Evolutionary conservation across 1,140 invertebrate species (phyloP).

Genomic region (Drosophila rhopaloa): DNA sequence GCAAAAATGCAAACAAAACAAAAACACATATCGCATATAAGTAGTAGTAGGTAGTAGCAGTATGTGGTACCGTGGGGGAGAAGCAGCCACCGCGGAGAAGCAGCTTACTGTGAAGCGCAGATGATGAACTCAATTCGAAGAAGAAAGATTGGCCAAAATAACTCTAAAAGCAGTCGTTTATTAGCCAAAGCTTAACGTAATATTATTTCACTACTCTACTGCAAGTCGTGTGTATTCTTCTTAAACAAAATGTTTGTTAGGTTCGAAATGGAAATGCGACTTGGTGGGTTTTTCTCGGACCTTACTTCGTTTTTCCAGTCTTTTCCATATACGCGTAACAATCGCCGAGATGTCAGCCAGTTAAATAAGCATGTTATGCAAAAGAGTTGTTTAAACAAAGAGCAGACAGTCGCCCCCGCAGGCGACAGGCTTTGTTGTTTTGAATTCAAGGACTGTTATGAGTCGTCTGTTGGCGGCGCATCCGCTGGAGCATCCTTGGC

Average conservation of each 20-base stretch:
- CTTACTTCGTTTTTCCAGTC: neutral
- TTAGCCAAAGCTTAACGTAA: neutral
- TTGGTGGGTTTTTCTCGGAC: too few relatives aligned
- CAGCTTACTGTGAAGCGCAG: conserved; percentile 19
- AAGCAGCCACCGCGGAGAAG: conserved; percentile 1
- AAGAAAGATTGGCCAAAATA: neutral
- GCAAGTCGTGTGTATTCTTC: too few relatives aligned
- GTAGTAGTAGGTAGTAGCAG: neutral
- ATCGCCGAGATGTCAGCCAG: neutral
- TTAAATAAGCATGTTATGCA: conserved; percentile 16
- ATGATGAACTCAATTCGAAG: conserved; percentile 9
- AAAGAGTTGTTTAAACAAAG: conserved; percentile 15
- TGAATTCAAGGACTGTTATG: conserved; percentile 13
- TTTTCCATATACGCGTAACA: neutral
- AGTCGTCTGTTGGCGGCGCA: conserved; percentile 8
- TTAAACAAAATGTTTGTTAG: neutral
- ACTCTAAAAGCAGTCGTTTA: too few relatives aligned
- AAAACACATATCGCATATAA: neutral
- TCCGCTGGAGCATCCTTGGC: conserved; percentile 17
- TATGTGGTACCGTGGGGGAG: neutral
- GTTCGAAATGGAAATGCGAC: too few relatives aligned
- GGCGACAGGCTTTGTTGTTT: conserved; percentile 9
- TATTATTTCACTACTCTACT: too few relatives aligned
- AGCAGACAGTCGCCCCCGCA: conserved; percentile 25
- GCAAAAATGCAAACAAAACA: conserved; percentile 27